Evolutionary conservation across 2,888 invertebrate species (phyloP).

Genomic region (Cerastis leucographa): DNA sequence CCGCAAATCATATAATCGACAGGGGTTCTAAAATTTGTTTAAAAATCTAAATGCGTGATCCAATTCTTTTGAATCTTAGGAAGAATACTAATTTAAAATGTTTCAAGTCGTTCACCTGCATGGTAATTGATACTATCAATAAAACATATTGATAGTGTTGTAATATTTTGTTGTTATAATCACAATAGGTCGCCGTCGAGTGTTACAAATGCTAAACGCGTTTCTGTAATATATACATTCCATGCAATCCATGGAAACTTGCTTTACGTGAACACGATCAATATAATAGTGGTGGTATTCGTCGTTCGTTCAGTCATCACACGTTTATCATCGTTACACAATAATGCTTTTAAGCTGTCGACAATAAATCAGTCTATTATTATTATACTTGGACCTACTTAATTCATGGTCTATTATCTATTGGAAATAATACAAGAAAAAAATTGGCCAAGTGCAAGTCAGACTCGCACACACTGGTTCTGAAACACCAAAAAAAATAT

Average conservation of each 20-base stretch:
- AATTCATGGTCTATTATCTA: neutral
- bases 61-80: no score
- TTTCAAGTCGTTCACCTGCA: no score
- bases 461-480: no score
- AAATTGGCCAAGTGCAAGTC: neutral
- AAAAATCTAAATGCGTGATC: no score
- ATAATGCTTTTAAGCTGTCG: neutral
- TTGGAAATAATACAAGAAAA: neutral
- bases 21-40: no score
- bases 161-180: no score
- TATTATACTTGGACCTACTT: neutral
- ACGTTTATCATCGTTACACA: neutral
- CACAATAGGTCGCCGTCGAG: neutral
- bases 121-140: no score
- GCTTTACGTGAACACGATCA: neutral
- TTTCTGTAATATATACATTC: neutral
- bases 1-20: no score
- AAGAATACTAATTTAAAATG: no score
- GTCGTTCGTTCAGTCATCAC: neutral
- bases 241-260: neutral
- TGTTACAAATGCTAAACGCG: neutral
- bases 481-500: no score
- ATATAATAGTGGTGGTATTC: neutral
- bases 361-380: neutral
- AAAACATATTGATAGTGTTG: no score